A percentile compares a stretch with the other conserved stretches of the same genome.
These are phyloP conservation scores for Siderastrea radians DNA, from an alignment of 92 coral and sea anemone genomes.

Conservation along the genomic window DNA sequence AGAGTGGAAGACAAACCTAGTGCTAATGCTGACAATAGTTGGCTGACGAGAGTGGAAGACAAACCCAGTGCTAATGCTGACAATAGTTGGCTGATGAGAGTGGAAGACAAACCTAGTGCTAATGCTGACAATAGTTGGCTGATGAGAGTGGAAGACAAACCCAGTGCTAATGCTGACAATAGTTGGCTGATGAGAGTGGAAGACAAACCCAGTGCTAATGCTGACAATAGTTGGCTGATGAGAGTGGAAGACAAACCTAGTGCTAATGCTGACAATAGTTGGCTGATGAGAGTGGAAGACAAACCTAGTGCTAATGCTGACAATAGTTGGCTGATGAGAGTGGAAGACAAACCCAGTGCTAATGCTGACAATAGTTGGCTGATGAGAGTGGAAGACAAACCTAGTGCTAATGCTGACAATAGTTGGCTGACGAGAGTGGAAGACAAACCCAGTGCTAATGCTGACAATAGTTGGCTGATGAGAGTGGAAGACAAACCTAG, in stretches of 20 bases:
- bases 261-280: background rate
- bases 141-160: background rate
- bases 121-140: background rate
- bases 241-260: background rate
- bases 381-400: conserved; percentile 9
- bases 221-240: background rate
- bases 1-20: background rate
- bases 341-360: conserved; percentile 1
- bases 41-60: background rate
- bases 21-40: background rate
- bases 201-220: background rate
- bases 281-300: background rate
- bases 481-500: background rate
- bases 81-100: background rate
- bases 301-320: background rate
- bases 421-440: background rate
- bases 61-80: background rate
- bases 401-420: background rate
- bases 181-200: background rate
- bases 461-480: background rate
- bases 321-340: background rate
- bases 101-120: background rate
- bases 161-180: background rate
- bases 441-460: background rate
- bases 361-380: background rate